Conservation (phyloP, 2,113 vertebrate species). For the chimpanzee (Pan troglodytes) region DNA sequence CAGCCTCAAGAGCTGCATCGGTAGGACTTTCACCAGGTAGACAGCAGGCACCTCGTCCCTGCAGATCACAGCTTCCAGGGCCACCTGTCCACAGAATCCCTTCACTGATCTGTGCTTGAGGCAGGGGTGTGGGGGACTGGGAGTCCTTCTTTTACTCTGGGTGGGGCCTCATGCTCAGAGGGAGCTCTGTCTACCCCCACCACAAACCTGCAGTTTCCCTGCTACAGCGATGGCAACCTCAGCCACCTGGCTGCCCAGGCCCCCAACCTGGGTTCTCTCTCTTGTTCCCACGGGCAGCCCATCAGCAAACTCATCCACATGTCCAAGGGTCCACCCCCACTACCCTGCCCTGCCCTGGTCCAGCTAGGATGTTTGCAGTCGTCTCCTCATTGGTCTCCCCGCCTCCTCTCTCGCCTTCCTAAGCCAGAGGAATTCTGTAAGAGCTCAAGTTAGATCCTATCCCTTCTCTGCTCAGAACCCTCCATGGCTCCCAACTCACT, state of each 20-base stretch:
- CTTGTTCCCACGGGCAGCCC: rapidly evolving
- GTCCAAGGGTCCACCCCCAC: no score
- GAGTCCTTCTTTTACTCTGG: not conserved
- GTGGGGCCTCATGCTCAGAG: not conserved
- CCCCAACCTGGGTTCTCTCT: no score
- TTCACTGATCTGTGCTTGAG: not conserved
- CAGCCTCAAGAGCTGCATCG: not conserved
- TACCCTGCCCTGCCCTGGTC: no score
- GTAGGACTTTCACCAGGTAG: not conserved
- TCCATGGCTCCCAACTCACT: not conserved
- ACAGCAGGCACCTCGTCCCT: not conserved
- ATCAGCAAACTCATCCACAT: rapidly evolving
- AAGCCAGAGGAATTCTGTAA: not conserved
- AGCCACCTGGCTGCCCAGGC: not conserved
- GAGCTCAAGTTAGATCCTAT: not conserved
- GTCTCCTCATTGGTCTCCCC: no score
- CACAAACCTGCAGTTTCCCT: not conserved
- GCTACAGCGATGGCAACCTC: not conserved
- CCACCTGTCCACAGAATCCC: not conserved
- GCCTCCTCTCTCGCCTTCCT: not conserved
- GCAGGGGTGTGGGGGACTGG: not conserved
- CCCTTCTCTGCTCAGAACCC: not conserved
- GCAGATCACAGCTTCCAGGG: not conserved
- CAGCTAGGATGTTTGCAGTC: no score
- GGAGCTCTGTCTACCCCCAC: no score